These are phyloP conservation scores for Ictalurus punctatus DNA, from an alignment of 2,113 vertebrate species.

Conservation along the genomic window DNA sequence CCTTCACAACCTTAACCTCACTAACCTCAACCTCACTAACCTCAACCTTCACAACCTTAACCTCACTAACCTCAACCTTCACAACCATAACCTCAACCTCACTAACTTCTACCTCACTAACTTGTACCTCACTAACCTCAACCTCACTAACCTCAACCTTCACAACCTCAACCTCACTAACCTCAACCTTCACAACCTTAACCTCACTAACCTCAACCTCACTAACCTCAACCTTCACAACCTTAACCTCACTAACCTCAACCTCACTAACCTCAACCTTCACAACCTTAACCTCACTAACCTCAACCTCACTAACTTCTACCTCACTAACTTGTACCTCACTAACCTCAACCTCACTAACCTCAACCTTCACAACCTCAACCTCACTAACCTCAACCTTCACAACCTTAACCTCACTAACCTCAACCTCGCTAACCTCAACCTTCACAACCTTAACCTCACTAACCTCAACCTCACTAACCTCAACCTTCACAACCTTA, in stretches of 20 bases:
- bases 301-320: too few relatives aligned
- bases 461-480: neutral
- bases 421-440: neutral
- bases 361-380: too few relatives aligned
- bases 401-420: neutral
- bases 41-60: too few relatives aligned
- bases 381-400: too few relatives aligned
- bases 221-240: neutral
- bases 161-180: neutral
- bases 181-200: neutral
- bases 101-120: too few relatives aligned
- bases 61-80: neutral
- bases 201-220: neutral
- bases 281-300: too few relatives aligned
- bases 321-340: too few relatives aligned
- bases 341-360: too few relatives aligned
- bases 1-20: too few relatives aligned
- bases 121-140: neutral
- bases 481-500: neutral
- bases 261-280: too few relatives aligned
- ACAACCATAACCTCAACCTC: neutral
- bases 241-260: too few relatives aligned
- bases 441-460: neutral
- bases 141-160: neutral
- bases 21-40: neutral